Percentiles rank a stretch among this genome's conserved stretches.
These are phyloP conservation scores for Acestrorhynchus altus DNA, from an alignment of 2,797 vertebrate species.

Conservation along the genomic window DNA sequence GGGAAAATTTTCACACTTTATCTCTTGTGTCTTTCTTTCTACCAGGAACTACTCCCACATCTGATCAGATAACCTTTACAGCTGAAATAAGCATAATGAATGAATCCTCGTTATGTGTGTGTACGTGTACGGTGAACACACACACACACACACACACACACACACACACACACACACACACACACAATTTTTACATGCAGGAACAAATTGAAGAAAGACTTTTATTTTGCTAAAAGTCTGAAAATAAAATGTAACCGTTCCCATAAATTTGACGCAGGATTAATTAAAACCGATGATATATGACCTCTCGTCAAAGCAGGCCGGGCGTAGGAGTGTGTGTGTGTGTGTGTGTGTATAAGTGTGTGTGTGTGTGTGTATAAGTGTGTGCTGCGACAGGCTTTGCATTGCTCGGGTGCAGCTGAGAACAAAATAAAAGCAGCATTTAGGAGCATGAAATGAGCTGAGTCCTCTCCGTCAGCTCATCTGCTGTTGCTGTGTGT, in stretches of 20 bases:
- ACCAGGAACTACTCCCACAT: conserved; percentile 75
- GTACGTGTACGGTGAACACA: conserved; percentile 1
- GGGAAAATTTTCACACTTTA: conserved; percentile 75
- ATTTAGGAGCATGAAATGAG: conserved; percentile 84
- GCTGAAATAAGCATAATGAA: conserved; percentile 83
- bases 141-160: neutral
- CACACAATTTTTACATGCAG: neutral
- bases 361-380: neutral
- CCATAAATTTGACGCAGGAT: neutral
- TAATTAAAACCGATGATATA: conserved; percentile 29
- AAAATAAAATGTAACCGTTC: too few relatives aligned
- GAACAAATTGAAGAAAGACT: neutral
- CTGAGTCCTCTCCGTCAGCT: conserved; percentile 75
- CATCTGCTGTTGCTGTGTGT: conserved; percentile 75
- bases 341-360: too few relatives aligned
- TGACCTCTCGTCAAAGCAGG: conserved; percentile 18
- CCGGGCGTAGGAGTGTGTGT: neutral
- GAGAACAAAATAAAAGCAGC: conserved; percentile 61
- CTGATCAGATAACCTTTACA: conserved; percentile 81
- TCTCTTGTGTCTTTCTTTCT: conserved; percentile 78
- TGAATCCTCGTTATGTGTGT: conserved; percentile 17
- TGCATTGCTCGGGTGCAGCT: conserved; percentile 44
- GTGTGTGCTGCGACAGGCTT: conserved; percentile 28
- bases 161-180: neutral
- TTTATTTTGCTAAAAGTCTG: neutral